Evolutionary conservation across 2,888 invertebrate species (phyloP), one percentile per base, ranked within the genome.

Genomic region (Eurytoma adleriae): DNA sequence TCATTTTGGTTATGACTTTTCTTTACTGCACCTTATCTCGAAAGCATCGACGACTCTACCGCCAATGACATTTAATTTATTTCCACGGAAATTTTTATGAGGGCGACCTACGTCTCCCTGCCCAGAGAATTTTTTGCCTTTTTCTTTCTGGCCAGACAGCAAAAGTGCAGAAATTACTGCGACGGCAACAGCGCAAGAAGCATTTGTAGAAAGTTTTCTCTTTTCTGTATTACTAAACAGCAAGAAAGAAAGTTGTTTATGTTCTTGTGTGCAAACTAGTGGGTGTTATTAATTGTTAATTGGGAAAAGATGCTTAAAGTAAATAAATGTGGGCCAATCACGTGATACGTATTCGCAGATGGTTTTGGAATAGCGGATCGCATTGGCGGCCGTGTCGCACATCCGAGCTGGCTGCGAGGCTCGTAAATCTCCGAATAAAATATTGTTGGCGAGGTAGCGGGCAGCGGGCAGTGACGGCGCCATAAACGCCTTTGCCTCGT

Each of bases 401-500:
- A 67, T 78, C 77, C 69, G 81, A 81, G 20, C 81, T 40, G 40
- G 40, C 40, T 40, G 80, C 48, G 12, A 77, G 78, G 79, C 71
- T 84, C 85, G 82, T 86, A 86, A 86, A 86, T 86, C 85, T 85
- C 83, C 13, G 57, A 10, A 40, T 40, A 40, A 71, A 61, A 74
- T 80, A 70, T 82, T 54, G 73, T 79, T 59, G 52, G 40, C 20
- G 59, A 40, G 40, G 40, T 40, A 40, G 40, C 40, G 40, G 40
- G 5, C 59, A 48, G 13, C 52, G 14, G 30, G 48, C 67, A 78
- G 79, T 73, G 74, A 70, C 83, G 82, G 82, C 82, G 78, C 79
- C 81, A 62, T 78, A 82, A 81, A 83, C 79, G 69, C 83, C 67
- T 52, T 57, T 18, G 18, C 20, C 64, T 13, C 64, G 54, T 52